Percentiles rank a stretch among this genome's conserved stretches.
These are phyloP conservation scores for Gila robusta DNA, from an alignment of 2,797 vertebrate species.

Conservation along the genomic window DNA sequence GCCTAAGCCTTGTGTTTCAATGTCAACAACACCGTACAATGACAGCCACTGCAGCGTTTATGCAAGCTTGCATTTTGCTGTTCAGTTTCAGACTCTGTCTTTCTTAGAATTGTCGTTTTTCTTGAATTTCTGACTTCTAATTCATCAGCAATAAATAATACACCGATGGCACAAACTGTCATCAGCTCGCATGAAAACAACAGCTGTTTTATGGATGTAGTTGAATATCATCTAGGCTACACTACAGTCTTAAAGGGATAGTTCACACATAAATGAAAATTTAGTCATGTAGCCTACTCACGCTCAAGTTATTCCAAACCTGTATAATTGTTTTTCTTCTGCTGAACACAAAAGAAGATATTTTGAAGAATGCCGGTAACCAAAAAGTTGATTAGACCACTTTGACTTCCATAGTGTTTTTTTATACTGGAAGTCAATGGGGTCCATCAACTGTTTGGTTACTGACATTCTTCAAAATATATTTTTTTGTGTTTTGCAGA, in stretches of 20 bases:
- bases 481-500: background rate
- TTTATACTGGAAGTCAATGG: background rate
- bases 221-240: background rate
- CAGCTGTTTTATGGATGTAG: too few relatives aligned
- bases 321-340: background rate
- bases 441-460: background rate
- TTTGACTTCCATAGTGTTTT: background rate
- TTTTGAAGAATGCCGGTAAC: background rate
- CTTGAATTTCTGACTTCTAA: background rate
- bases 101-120: background rate
- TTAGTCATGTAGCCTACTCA: background rate
- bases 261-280: background rate
- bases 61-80: slow-evolving; percentile 14
- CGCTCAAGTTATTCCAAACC: background rate
- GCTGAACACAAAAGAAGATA: background rate
- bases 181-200: background rate
- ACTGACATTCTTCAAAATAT: background rate
- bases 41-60: background rate
- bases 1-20: slow-evolving; percentile 12
- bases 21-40: slow-evolving; percentile 49
- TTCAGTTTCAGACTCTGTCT: background rate
- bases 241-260: background rate
- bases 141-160: background rate
- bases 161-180: background rate
- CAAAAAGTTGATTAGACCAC: background rate